phyloP scores from a whole-genome alignment of 2,888 invertebrate species.

The Lasioglossum morio region DNA sequence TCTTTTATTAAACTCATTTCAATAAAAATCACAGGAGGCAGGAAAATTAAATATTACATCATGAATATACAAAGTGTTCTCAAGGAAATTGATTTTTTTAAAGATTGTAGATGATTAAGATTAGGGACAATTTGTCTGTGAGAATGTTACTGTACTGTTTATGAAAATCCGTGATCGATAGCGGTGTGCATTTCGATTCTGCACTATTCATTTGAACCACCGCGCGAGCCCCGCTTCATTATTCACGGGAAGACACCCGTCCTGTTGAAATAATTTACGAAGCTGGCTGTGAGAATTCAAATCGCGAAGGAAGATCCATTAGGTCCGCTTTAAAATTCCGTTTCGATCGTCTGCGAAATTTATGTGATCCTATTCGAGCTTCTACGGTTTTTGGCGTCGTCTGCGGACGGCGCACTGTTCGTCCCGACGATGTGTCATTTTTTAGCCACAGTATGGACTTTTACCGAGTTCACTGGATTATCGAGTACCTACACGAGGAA shows the following conservation, averaged over 20 bases:
- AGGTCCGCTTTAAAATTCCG: slow-evolving; percentile 72
- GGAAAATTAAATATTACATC: background rate
- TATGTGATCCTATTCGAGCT: slow-evolving; percentile 63
- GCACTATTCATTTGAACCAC: slow-evolving; percentile 39
- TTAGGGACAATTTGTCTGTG: background rate
- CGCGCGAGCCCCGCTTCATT: slow-evolving; percentile 57
- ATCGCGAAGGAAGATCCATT: slow-evolving; percentile 70
- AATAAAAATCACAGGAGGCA: background rate
- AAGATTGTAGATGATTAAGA: background rate
- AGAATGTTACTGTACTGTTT: background rate
- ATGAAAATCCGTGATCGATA: slow-evolving; percentile 38
- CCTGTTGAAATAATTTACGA: slow-evolving; percentile 65
- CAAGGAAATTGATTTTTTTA: background rate
- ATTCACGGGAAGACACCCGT: slow-evolving; percentile 62
- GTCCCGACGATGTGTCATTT: slow-evolving; percentile 14
- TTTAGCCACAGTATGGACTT: background rate
- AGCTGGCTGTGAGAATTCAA: slow-evolving; percentile 57
- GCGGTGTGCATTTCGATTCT: slow-evolving; percentile 37
- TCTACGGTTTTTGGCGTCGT: slow-evolving; percentile 46
- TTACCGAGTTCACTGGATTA: background rate
- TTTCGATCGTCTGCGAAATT: slow-evolving; percentile 63
- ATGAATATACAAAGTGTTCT: background rate
- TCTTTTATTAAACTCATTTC: background rate
- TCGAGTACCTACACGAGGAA: background rate
- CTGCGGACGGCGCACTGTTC: slow-evolving; percentile 18